Conservation (phyloP, 2,797 vertebrate species). For the Helarctos malayanus region DNA sequence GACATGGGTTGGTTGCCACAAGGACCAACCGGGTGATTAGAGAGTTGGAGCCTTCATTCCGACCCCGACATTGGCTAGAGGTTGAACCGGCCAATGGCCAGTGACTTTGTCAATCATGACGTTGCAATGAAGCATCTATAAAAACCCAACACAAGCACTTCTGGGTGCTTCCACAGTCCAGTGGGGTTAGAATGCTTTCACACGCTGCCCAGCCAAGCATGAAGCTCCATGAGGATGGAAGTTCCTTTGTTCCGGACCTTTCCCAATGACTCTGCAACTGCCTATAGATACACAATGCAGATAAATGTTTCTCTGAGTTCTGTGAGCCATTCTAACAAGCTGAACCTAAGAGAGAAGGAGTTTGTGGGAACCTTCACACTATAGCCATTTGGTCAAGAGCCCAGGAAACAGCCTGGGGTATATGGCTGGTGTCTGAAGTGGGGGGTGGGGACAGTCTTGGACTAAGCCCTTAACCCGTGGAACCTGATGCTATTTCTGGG, state of each 20-base stretch:
- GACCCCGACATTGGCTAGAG: neutral
- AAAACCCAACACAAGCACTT: neutral
- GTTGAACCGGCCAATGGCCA: neutral
- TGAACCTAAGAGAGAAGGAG: neutral
- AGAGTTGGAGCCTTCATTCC: neutral
- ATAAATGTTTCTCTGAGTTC: neutral
- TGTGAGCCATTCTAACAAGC: neutral
- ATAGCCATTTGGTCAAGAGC: neutral
- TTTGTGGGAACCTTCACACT: neutral
- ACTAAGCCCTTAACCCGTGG: neutral
- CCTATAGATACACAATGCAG: neutral
- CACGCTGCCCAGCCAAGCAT: fast-evolving
- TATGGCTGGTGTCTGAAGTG: neutral
- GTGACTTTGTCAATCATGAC: neutral
- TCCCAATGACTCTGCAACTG: neutral
- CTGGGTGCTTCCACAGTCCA: fast-evolving
- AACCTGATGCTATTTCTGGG: neutral
- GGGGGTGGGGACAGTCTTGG: fast-evolving
- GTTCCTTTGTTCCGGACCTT: neutral
- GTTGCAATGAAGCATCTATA: neutral
- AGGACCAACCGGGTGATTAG: neutral
- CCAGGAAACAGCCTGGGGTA: neutral
- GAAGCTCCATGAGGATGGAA: neutral
- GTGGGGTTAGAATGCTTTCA: neutral
- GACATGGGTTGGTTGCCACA: fast-evolving